Base-by-base conservation (phyloP, 1,140 invertebrate genomes). In the Orius laevigatus region DNA sequence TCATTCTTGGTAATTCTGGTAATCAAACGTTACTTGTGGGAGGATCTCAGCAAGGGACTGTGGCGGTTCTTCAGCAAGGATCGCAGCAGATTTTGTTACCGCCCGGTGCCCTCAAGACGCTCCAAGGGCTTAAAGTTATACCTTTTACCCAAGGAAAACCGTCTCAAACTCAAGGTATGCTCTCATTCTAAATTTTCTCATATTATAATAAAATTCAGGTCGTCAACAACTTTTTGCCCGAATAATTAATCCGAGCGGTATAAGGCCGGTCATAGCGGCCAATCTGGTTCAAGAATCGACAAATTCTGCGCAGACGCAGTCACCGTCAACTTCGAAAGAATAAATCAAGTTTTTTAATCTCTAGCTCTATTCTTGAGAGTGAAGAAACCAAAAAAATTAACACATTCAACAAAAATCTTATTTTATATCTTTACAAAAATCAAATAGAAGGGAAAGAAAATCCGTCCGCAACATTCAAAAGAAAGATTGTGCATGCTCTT, bases 91-190 rank as follows among this genome's bases (percentile, higher is more conserved):
- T 75, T 46, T 59, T 73, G 39, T 58, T 75, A 16, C 71, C 72
- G 16, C 68, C 66, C 5, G 66, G 67, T 6, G 79, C 78, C 56
- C 69, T 80, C 1, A 81, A 81, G 59, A 72, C 75, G 1, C 55
- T 81, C 42, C 76, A 79, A 54, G 75, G 73, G 1, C 63, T 81
- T 8, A 81, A 80, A 59, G 76, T 81, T 18, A 79, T 78, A 46
- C 73, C 74, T 1, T 11, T 61, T 14, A 68, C 69, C 6, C 62
- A 68, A 1, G 58, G 64, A 33, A 46, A 53, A 25, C 38, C 46
- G 14, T 25, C 46, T 10, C 52, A 47, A 49, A 36, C 31, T 47
- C 51, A 25, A 39, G 39, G 16, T 15, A 19, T 14, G 44, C n/a
- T 25, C 6, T 19, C 19, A 15, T 43, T 5, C 5, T 43, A n/a